Evolutionary conservation across 92 coral and sea anemone genomes (phyloP).

Genomic region (Umimayanthus kanabou): DNA sequence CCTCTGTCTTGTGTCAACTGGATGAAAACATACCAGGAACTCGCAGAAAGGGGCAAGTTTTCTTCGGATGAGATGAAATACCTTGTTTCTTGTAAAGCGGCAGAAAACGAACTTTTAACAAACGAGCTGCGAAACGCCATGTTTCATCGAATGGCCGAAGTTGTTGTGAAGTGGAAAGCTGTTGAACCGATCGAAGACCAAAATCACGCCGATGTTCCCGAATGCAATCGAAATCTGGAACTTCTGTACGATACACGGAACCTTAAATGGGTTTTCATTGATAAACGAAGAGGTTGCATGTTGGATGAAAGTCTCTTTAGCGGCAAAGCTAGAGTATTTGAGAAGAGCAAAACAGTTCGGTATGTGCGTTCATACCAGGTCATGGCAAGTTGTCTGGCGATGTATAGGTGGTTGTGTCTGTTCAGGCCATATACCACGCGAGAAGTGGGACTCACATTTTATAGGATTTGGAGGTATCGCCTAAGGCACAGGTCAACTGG

Average conservation of each 20-base stretch:
- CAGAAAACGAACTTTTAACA: constrained; percentile 73
- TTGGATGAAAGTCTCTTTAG: constrained; percentile 82
- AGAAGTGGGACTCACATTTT: constrained; percentile 88
- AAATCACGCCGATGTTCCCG: constrained; percentile 70
- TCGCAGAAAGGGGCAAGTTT: constrained; percentile 74
- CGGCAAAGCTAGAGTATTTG: constrained; percentile 54
- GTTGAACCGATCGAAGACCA: constrained; percentile 80
- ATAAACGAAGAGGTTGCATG: constrained; percentile 86
- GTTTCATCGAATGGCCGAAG: constrained; percentile 84
- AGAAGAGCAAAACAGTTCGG: constrained; percentile 65
- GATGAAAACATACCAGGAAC: constrained; percentile 82
- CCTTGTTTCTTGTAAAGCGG: constrained; percentile 82
- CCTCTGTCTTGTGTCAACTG: constrained; percentile 76
- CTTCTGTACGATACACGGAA: constrained; percentile 90
- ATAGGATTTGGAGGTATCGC: constrained; percentile 93
- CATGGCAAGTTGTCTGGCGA: constrained; percentile 86
- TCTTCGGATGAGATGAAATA: constrained; percentile 97
- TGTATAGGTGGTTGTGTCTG: constrained; percentile 88
- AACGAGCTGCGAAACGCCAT: constrained; percentile 86
- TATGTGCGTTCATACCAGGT: constrained; percentile 93
- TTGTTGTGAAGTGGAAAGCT: constrained; percentile 72
- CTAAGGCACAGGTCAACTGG: constrained; percentile 83
- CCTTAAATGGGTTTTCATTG: constrained; percentile 92
- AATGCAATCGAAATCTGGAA: constrained; percentile 82
- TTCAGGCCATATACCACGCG: constrained; percentile 75